Evolutionary conservation across 2,797 vertebrate species (phyloP).

Genomic region (Darevskia nairensis): DNA sequence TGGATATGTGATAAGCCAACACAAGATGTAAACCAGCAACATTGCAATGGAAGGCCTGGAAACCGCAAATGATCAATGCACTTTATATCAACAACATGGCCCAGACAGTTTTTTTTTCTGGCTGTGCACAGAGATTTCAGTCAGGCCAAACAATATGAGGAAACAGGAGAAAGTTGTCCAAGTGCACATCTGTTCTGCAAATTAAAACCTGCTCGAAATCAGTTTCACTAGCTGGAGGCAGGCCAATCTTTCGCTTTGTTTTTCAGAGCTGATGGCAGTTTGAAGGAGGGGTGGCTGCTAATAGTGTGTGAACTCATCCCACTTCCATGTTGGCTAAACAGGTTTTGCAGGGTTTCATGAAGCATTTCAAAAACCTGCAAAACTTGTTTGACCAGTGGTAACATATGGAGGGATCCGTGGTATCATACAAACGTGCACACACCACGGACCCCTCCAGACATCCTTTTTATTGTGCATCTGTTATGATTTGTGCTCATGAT

Average conservation of each 20-base stretch:
- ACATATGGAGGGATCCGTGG: background rate
- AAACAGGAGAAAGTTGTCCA: constrained; percentile 9
- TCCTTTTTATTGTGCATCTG: no score
- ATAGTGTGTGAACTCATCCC: background rate
- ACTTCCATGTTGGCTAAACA: background rate
- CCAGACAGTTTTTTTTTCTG: background rate
- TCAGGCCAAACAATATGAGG: constrained; percentile 13
- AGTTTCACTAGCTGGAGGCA: constrained; percentile 4
- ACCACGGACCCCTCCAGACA: no score
- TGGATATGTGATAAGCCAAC: background rate
- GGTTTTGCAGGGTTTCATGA: background rate
- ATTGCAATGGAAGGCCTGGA: background rate
- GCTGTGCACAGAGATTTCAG: background rate
- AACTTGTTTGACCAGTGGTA: background rate
- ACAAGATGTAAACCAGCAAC: background rate
- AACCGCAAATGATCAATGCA: background rate
- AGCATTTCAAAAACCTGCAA: background rate
- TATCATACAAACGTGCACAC: background rate
- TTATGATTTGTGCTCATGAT: no score
- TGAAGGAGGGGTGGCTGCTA: background rate
- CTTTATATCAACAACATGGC: background rate
- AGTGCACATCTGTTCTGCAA: constrained; percentile 24
- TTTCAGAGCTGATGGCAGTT: background rate
- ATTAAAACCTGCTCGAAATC: constrained; percentile 13
- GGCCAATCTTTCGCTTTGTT: background rate